A percentile compares a stretch with the other conserved stretches of the same genome.
Conservation (phyloP, 2,113 vertebrate species). For the Odobenus rosmarus region DNA sequence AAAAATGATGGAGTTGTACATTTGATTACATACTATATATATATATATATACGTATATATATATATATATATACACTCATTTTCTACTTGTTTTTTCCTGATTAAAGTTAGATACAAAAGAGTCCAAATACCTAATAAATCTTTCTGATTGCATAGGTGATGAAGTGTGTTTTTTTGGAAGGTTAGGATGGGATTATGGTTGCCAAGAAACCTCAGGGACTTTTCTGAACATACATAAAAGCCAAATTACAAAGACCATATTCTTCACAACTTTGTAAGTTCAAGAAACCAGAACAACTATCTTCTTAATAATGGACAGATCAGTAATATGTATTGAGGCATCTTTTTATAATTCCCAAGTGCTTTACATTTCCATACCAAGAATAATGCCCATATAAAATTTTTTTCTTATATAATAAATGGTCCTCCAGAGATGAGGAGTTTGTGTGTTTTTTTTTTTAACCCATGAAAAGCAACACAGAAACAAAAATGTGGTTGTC, state of each 20-base stretch:
- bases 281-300: not conserved
- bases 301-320: not conserved
- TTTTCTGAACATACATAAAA: not conserved
- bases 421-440: not conserved
- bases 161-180: not conserved
- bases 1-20: not conserved
- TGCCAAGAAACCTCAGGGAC: not conserved
- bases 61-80: not conserved
- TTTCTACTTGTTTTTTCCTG: not conserved
- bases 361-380: not conserved
- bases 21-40: not conserved
- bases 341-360: not conserved
- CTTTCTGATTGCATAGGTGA: not conserved
- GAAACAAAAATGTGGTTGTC: not conserved
- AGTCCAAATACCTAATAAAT: not conserved
- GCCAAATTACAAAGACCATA: not conserved
- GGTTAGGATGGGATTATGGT: not conserved
- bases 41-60: too few relatives aligned
- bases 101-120: not conserved
- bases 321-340: not conserved
- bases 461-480: not conserved
- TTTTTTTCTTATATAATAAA: not conserved
- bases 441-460: not conserved
- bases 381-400: not conserved
- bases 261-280: not conserved